Conservation (phyloP, 2,797 vertebrate species). For the Mormyrus proboscirostris region DNA sequence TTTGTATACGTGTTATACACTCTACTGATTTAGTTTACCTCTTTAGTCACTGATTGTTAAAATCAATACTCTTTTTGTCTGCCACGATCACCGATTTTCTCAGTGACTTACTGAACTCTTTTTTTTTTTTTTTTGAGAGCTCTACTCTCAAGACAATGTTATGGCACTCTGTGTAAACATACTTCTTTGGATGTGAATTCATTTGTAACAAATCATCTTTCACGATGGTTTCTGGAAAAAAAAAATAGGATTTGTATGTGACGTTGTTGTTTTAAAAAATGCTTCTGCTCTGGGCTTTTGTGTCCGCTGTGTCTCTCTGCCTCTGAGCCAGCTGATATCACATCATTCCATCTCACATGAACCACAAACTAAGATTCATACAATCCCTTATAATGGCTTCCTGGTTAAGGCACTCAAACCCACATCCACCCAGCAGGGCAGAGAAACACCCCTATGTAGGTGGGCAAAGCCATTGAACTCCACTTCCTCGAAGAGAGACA, state of each 20-base stretch:
- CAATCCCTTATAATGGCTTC: not conserved
- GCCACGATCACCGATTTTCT: conserved; percentile 62
- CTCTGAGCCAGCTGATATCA: not conserved
- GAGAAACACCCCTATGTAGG: not conserved
- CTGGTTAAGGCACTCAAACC: not conserved
- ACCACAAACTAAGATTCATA: not conserved
- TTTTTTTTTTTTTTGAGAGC: conserved; percentile 55
- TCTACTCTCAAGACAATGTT: conserved; percentile 55
- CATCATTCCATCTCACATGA: not conserved
- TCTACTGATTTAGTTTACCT: conserved; percentile 25
- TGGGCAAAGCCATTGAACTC: not conserved
- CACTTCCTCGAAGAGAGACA: not conserved
- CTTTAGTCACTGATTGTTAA: conserved; percentile 24
- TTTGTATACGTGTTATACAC: conserved; percentile 42
- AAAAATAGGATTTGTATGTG: conserved; percentile 55
- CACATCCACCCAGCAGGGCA: not conserved
- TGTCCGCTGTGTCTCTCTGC: conserved; percentile 11
- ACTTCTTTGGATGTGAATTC: conserved; percentile 46
- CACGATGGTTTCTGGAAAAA: conserved; percentile 50
- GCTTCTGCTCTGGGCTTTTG: conserved; percentile 19
- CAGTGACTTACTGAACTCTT: conserved; percentile 67
- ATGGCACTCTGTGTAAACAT: conserved; percentile 51
- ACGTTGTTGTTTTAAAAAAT: conserved; percentile 55
- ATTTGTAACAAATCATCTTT: conserved; percentile 62
- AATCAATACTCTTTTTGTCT: conserved; percentile 41